Evolutionary conservation across 2,888 invertebrate species (phyloP), one percentile per base, ranked within the genome.

Genomic region (Timema podura): DNA sequence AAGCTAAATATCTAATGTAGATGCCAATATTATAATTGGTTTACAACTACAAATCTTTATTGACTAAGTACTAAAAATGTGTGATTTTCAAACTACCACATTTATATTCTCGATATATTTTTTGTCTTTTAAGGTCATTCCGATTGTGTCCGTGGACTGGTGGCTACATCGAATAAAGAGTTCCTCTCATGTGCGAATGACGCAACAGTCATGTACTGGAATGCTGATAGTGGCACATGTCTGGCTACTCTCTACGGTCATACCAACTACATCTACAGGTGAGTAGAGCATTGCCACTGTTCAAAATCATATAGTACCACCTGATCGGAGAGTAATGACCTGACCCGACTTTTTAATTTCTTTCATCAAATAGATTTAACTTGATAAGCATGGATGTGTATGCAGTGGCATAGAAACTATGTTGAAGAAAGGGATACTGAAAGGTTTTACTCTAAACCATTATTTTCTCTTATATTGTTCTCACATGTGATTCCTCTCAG

Each of bases 111-210:
- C 59, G 47, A 54, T 64, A 15, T 48, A 61, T 67, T 59, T 67
- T 59, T 3, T 30, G 30, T 30, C 30, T 61, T 15, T 13, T 6
- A 79, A 85, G 95, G 96, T 6, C 98, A 98, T 80, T 91, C 89
- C 1, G 98, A 98, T 79, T 96, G 96, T 82, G 95, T 98, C 0
- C 85, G 98, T 78, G 91, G 87, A 45, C 79, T 98, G 48, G 86
- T 89, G 0, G 86, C 89, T 1, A 82, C 94, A 9, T 88, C 87
- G 68, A 80, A 86, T n/a, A 86, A 88, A 54, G 87, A 89, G 61
- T 93, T 99, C 80, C 82, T 97, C 1, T 96, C 96, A 65, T 94
- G 93, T 78, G 89, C 95, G 46, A 99, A 99, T 82, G 98, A 99
- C 84, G 92, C 94, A 0, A 87, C 91, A 0, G 86, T 98, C 64